A percentile compares a stretch with the other conserved stretches of the same genome.
phyloP scores from a whole-genome alignment of 2,113 vertebrate genomes.

The Zootoca vivipara region DNA sequence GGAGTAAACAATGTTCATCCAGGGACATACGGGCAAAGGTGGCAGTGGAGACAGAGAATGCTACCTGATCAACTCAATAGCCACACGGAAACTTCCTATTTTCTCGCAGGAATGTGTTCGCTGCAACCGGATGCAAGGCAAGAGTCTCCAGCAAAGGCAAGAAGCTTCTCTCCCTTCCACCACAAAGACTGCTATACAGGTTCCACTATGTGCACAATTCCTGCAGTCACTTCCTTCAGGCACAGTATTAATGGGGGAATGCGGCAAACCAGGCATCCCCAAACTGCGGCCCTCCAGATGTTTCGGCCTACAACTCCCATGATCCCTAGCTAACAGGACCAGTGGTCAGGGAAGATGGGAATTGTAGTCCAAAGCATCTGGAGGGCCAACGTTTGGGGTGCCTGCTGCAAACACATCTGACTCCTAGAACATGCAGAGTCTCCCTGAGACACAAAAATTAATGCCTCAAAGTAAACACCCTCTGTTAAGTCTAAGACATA shows the following conservation, averaged over 20 bases:
- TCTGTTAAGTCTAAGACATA: not conserved
- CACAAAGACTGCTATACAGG: not conserved
- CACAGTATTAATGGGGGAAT: not conserved
- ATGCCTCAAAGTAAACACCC: not conserved
- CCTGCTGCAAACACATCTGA: not conserved
- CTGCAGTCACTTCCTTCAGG: no score
- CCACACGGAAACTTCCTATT: not conserved
- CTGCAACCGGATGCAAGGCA: not conserved
- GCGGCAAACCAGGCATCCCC: not conserved
- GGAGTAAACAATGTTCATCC: not conserved
- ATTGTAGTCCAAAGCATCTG: no score
- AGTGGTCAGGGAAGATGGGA: no score
- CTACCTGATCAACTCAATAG: not conserved
- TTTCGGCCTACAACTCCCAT: no score
- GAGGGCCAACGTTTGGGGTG: no score
- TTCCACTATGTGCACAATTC: not conserved
- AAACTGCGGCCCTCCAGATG: no score
- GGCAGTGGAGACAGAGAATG: not conserved
- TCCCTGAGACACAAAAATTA: not conserved
- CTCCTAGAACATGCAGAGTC: not conserved
- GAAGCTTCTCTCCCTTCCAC: not conserved
- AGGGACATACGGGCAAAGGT: rapidly evolving
- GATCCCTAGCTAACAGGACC: no score
- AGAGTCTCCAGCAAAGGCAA: not conserved
- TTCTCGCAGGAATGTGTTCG: not conserved